Evolutionary conservation across 2,797 vertebrate genomes (phyloP).

Genomic region (Arctocebus calabarensis): DNA sequence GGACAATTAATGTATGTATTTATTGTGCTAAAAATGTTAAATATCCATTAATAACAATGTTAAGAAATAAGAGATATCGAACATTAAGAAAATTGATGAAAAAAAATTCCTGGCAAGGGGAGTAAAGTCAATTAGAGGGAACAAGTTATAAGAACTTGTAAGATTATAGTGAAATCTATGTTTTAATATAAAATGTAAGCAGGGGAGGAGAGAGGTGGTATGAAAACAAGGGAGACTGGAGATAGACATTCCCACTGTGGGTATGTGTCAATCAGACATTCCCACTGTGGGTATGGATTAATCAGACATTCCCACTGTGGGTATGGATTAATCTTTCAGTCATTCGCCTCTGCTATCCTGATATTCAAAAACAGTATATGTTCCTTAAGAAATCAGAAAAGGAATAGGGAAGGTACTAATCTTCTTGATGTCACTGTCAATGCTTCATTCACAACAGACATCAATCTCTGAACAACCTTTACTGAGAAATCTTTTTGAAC

Average conservation of each 20-base stretch:
- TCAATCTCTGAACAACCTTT: conserved; percentile 16
- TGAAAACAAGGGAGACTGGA: background rate
- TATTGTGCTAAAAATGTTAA: conserved; percentile 6
- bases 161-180: background rate
- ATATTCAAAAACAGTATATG: background rate
- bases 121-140: background rate
- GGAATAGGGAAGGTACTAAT: background rate
- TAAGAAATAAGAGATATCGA: background rate
- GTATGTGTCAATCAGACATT: background rate
- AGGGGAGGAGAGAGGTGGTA: background rate
- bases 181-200: background rate
- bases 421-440: conserved; percentile 16
- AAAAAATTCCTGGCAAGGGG: rapidly evolving
- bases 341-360: background rate
- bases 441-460: background rate
- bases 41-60: background rate
- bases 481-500: conserved; percentile 64
- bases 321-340: background rate
- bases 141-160: background rate
- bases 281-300: background rate
- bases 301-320: background rate
- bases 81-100: background rate
- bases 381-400: conserved; percentile 24
- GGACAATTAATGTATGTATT: conserved; percentile 67
- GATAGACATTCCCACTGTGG: background rate